Evolutionary conservation across 2,797 vertebrate genomes (phyloP).

Genomic region (Enteromius afrohamiltoni): DNA sequence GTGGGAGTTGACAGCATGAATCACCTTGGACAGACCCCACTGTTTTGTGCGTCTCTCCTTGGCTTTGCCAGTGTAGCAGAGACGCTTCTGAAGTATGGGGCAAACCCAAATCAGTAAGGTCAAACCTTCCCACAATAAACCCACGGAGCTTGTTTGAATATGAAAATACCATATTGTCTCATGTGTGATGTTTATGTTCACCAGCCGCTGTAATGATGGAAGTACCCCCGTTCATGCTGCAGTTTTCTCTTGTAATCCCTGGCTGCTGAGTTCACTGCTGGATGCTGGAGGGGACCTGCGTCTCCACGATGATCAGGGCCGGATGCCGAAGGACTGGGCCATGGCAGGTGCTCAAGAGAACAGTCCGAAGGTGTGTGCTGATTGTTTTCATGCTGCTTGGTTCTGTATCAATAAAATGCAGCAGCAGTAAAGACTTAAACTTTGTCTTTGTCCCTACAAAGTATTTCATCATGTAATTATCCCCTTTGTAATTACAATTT

Average conservation of each 20-base stretch:
- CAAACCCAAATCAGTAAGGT: conserved; percentile 86
- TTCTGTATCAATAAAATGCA: neutral
- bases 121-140: neutral
- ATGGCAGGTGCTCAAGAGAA: conserved; percentile 74
- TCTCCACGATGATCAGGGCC: conserved; percentile 79
- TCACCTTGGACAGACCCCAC: conserved; percentile 81
- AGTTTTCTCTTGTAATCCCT: conserved; percentile 82
- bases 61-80: conserved; percentile 77
- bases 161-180: neutral
- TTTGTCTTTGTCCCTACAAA: neutral
- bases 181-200: conserved; percentile 2
- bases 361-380: conserved; percentile 70
- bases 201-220: conserved; percentile 83
- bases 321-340: conserved; percentile 79
- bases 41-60: conserved; percentile 81
- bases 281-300: conserved; percentile 86
- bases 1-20: conserved; percentile 78
- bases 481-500: neutral
- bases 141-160: neutral
- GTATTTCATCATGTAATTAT: neutral
- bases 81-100: conserved; percentile 81
- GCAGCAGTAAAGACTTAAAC: neutral
- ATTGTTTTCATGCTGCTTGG: neutral
- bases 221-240: conserved; percentile 88
- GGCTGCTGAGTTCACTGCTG: conserved; percentile 81